Percentiles rank a stretch among this genome's conserved stretches.
phyloP scores from a whole-genome alignment of 1,140 invertebrate genomes.

The Hypothenemus hampei region DNA sequence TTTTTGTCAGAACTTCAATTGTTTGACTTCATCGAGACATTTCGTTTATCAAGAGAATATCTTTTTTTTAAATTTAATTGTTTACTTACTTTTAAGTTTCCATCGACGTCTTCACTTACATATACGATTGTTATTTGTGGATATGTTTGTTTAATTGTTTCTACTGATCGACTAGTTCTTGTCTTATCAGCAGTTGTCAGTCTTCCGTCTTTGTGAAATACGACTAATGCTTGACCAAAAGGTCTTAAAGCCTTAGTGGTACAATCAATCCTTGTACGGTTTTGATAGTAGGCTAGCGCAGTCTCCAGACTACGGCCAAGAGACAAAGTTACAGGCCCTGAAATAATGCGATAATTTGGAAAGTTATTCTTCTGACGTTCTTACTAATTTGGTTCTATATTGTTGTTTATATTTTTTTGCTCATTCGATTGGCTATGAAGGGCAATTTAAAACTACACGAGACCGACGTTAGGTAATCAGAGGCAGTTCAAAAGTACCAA shows the following conservation, averaged over 20 bases:
- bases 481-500: constrained; percentile 7
- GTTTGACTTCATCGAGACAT: background rate
- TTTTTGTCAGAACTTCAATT: no score
- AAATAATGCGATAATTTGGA: constrained; percentile 10
- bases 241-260: constrained; percentile 19
- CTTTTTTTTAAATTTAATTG: background rate
- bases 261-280: constrained; percentile 31
- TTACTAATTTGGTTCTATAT: no score
- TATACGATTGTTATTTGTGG: constrained; percentile 33
- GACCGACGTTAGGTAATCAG: no score
- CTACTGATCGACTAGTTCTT: constrained; percentile 17
- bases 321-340: constrained; percentile 36
- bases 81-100: constrained; percentile 14
- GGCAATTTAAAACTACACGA: background rate
- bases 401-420: no score
- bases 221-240: constrained; percentile 28
- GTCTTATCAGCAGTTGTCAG: constrained; percentile 29
- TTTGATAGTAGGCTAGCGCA: constrained; percentile 30
- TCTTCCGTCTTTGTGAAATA: constrained; percentile 28
- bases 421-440: no score
- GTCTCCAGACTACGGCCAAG: constrained; percentile 32
- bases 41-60: background rate
- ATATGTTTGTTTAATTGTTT: constrained; percentile 30
- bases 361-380: no score
- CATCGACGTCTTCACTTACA: constrained; percentile 23